Evolutionary conservation across 1,140 invertebrate genomes (phyloP), one percentile per base, ranked within the genome.

Genomic region (Druon quercuslanigerum): DNA sequence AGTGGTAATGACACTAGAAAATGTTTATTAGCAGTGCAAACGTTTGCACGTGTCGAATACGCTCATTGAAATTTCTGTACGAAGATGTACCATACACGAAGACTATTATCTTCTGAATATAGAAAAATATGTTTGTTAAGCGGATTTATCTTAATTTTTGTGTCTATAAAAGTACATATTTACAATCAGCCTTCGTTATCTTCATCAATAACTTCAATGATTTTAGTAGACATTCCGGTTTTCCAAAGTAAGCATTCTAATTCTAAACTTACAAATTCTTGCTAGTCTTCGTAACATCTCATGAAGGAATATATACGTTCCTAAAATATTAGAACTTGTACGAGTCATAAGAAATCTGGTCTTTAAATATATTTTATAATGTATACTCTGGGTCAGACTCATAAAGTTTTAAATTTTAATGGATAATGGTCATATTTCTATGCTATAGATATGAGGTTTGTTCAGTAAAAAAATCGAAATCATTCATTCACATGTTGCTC

Each of bases 1-100:
- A 66, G 60, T 66, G 60, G 60, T 66, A 66, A 66, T 66, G 60
- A 66, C 60, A 66, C 60, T 66, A 40, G 60, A 66, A 66, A 66
- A 66, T 66, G 60, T 66, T 66, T 66, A 66, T 66, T 66, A 66
- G 12, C 25, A 66, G 9, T 66, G 60, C 60, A 66, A 66, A 66
- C 20, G 60, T n/a, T 66, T 66, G 25, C 60, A 66, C 60, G 60
- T 66, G 60, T 66, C 60, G 60, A 66, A 66, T 33, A 66, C 33
- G 25, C 9, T 33, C 57, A 46, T 66, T 20, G 33, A 66, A 66
- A 66, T 33, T 66, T 66, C 14, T 66, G 20, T 66, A 46, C 60
- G 12, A 66, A 66, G 60, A 66, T 66, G 60, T 66, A 66, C 25
- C 60, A 66, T 40, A 66, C 25, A 66, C 33, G 16, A 3, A 66